Conservation (phyloP, 37 sponge, comb jelly and placozoan species). For the Corticium candelabrum region DNA sequence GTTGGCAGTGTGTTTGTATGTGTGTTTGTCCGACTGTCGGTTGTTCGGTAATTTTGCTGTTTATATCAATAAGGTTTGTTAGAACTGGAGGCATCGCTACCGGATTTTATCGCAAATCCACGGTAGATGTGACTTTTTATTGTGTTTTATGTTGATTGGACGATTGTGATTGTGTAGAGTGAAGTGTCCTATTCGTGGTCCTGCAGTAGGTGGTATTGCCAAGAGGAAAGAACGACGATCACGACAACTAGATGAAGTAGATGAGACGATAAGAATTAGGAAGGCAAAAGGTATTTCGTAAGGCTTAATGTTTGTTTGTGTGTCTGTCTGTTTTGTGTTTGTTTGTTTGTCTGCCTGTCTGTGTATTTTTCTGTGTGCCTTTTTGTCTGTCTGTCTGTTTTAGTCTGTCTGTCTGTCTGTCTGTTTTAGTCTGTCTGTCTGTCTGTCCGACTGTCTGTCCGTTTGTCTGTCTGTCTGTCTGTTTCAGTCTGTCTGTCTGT, state of each 20-base stretch:
- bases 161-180: neutral
- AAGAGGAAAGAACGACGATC: neutral
- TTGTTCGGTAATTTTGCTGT: too few species aligned
- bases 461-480: neutral
- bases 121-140: constrained; percentile 20
- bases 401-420: neutral
- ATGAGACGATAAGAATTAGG: neutral
- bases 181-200: neutral
- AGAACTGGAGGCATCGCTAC: constrained; percentile 60
- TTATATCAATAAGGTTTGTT: constrained; percentile 68
- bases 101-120: constrained; percentile 35
- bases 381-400: neutral
- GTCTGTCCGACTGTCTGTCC: neutral
- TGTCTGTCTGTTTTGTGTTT: neutral
- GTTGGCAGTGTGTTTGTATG: too few species aligned
- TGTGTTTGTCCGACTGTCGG: too few species aligned
- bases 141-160: too few species aligned
- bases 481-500: neutral
- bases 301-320: neutral
- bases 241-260: neutral
- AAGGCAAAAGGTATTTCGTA: neutral
- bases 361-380: neutral
- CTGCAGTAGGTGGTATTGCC: neutral
- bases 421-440: too few species aligned
- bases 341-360: neutral